Conservation (phyloP, 1,140 invertebrate species). For the Spodoptera litura region DNA sequence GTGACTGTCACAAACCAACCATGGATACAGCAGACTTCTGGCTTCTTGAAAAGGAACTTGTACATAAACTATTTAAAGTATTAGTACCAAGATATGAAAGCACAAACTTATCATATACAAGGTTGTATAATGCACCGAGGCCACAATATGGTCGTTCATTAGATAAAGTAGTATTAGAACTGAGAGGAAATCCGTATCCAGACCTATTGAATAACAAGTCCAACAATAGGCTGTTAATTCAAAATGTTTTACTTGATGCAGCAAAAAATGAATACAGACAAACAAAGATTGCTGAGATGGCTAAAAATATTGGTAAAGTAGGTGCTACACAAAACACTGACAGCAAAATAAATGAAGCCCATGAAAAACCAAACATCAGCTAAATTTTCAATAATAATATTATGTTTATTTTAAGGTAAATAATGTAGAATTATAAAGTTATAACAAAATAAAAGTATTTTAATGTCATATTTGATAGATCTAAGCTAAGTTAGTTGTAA, state of each 20-base stretch:
- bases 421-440: conserved; percentile 15
- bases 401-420: neutral
- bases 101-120: conserved; percentile 90
- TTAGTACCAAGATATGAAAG: conserved; percentile 93
- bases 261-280: conserved; percentile 89
- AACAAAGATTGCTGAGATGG: conserved; percentile 82
- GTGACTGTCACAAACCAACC: conserved; percentile 92
- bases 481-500: too few species aligned
- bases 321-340: conserved; percentile 33
- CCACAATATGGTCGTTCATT: conserved; percentile 86
- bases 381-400: neutral
- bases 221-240: conserved; percentile 88
- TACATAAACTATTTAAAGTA: conserved; percentile 98
- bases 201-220: conserved; percentile 85
- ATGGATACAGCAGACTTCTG: conserved; percentile 97
- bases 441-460: neutral
- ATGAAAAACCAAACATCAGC: conserved; percentile 14
- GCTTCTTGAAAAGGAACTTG: conserved; percentile 94
- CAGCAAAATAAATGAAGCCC: neutral
- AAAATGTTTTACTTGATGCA: conserved; percentile 90
- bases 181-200: conserved; percentile 92
- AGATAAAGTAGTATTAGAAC: conserved; percentile 90
- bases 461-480: neutral
- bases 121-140: conserved; percentile 89
- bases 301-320: conserved; percentile 75